Conservation (phyloP, 2,888 invertebrate species). For the Dryocosmus kuriphilus region DNA sequence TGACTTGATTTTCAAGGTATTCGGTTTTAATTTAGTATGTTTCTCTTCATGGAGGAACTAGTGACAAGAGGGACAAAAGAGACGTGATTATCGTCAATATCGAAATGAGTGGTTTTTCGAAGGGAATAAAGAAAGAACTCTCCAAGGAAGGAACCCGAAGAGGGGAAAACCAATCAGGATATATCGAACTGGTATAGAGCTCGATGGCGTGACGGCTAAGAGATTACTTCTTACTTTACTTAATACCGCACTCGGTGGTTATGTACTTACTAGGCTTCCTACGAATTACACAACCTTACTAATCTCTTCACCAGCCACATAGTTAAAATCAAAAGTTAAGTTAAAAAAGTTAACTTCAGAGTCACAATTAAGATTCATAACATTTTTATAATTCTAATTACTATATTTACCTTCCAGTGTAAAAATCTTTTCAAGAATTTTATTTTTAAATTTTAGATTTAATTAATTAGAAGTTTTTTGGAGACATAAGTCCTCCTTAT, state of each 20-base stretch:
- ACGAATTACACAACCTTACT: constrained; percentile 37
- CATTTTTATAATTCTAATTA: too few relatives aligned
- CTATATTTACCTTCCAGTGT: too few relatives aligned
- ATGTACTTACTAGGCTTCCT: constrained; percentile 44
- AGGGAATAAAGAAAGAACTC: constrained; percentile 40
- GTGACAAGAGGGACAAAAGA: not conserved
- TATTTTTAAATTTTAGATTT: too few relatives aligned
- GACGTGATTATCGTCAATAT: constrained; percentile 43
- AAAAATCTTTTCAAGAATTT: too few relatives aligned
- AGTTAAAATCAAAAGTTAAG: too few relatives aligned
- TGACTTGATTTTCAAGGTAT: too few relatives aligned
- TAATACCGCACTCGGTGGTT: constrained; percentile 58
- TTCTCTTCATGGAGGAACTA: not conserved
- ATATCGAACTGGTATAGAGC: constrained; percentile 60
- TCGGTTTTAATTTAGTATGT: not conserved
- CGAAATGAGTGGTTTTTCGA: constrained; percentile 42
- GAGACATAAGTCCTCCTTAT: too few relatives aligned
- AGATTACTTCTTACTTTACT: constrained; percentile 68
- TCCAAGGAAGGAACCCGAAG: constrained; percentile 49
- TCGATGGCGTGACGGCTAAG: constrained; percentile 69
- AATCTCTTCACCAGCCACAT: constrained; percentile 15
- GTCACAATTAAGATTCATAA: too few relatives aligned
- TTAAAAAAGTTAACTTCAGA: too few relatives aligned
- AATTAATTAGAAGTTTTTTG: too few relatives aligned
- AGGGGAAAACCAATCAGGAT: constrained; percentile 66